A percentile compares a stretch with the other conserved stretches of the same genome.
These are phyloP conservation scores for Aspidiotus destructor DNA, from an alignment of 2,888 invertebrate genomes.

Conservation along the genomic window DNA sequence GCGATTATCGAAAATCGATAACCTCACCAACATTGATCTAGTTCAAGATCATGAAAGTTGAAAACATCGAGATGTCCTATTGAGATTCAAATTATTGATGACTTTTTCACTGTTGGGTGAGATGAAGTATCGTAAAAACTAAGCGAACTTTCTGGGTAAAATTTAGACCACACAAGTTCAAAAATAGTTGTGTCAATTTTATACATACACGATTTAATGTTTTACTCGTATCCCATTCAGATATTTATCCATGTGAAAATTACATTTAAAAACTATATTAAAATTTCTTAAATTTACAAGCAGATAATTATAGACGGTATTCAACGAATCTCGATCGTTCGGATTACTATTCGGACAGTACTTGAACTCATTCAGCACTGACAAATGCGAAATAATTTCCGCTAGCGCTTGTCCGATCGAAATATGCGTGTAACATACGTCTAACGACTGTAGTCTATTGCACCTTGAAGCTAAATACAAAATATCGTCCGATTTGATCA, in stretches of 20 bases:
- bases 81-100: too few species aligned
- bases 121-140: too few species aligned
- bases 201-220: too few species aligned
- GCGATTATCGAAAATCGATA: too few species aligned
- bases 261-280: not conserved
- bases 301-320: not conserved
- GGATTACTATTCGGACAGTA: slow-evolving; percentile 8
- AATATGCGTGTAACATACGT: slow-evolving; percentile 25
- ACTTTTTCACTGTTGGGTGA: too few species aligned
- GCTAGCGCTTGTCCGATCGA: slow-evolving; percentile 23
- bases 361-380: slow-evolving; percentile 16
- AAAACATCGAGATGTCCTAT: too few species aligned
- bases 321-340: not conserved
- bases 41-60: too few species aligned
- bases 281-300: not conserved
- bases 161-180: too few species aligned
- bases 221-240: not conserved
- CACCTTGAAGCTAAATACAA: slow-evolving; percentile 23
- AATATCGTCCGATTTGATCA: slow-evolving; percentile 20
- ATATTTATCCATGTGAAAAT: not conserved
- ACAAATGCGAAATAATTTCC: slow-evolving; percentile 5
- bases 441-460: slow-evolving; percentile 10
- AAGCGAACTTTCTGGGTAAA: too few species aligned
- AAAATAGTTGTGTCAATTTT: too few species aligned
- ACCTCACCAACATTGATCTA: too few species aligned